Conservation (phyloP, 2,888 invertebrate species). For the Cylloceria caligata region DNA sequence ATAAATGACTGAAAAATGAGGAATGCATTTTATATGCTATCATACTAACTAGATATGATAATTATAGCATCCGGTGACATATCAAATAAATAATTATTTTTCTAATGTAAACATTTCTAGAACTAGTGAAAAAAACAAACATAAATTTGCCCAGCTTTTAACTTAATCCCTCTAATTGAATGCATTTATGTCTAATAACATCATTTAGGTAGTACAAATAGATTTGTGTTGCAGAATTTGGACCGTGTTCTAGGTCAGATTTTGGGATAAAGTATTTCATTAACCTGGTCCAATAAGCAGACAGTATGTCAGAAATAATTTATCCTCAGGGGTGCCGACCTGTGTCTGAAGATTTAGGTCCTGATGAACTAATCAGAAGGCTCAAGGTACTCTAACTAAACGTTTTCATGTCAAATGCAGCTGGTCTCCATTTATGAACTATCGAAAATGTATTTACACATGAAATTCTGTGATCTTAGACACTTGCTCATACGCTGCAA, state of each 20-base stretch:
- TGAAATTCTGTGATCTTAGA: constrained; percentile 85
- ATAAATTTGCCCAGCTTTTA: neutral
- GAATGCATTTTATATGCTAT: too few species aligned
- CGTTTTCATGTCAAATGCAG: neutral
- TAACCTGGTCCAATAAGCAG: constrained; percentile 57
- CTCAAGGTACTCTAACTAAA: constrained; percentile 90
- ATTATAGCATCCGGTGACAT: too few species aligned
- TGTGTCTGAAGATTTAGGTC: constrained; percentile 96
- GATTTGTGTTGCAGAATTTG: constrained; percentile 81
- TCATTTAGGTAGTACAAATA: constrained; percentile 49
- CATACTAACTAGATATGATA: too few species aligned
- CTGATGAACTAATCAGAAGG: constrained; percentile 97
- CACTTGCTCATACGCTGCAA: constrained; percentile 96
- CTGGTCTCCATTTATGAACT: neutral
- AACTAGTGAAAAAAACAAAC: neutral
- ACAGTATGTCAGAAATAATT: constrained; percentile 93
- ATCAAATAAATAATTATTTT: neutral
- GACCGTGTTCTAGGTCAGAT: constrained; percentile 81
- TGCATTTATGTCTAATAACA: constrained; percentile 17
- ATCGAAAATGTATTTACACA: neutral
- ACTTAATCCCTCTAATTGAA: neutral
- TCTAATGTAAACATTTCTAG: neutral
- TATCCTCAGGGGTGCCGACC: constrained; percentile 98
- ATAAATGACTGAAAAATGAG: too few species aligned
- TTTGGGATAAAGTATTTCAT: constrained; percentile 70